phyloP scores from a whole-genome alignment of 1,140 invertebrate genomes.

The Cyrtorhinus lividipennis region DNA sequence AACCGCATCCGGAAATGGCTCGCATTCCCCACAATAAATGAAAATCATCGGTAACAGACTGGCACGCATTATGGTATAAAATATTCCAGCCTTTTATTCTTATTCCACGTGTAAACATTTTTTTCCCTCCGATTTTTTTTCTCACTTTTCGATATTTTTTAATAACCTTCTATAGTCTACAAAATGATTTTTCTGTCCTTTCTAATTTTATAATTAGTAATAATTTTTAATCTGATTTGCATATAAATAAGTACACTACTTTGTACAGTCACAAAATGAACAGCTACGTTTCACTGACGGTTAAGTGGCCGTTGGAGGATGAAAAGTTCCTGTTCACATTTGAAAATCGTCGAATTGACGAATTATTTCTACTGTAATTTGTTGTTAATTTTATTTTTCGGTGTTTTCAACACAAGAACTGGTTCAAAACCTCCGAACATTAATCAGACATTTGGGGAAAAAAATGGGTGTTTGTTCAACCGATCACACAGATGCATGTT shows the following conservation, averaged over 20 bases:
- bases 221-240: slow-evolving; percentile 4
- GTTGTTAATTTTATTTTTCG: too few species aligned
- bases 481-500: not conserved
- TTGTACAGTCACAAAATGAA: slow-evolving; percentile 20
- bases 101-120: not conserved
- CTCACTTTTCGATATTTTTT: slow-evolving; percentile 2
- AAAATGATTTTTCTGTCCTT: slow-evolving; percentile 14
- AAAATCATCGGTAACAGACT: slow-evolving; percentile 15
- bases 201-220: too few species aligned
- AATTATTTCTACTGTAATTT: not conserved
- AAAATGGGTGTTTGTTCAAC: too few species aligned
- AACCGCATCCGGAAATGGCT: slow-evolving; percentile 3
- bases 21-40: slow-evolving; percentile 15
- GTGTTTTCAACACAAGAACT: too few species aligned
- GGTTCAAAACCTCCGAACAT: too few species aligned
- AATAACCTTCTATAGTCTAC: slow-evolving; percentile 13
- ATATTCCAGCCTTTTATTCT: slow-evolving; percentile 4
- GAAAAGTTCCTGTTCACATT: too few species aligned
- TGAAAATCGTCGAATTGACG: too few species aligned
- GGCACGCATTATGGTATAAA: slow-evolving; percentile 18
- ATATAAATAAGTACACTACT: slow-evolving; percentile 12
- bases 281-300: slow-evolving; percentile 2
- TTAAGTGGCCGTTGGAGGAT: too few species aligned
- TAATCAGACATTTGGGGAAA: too few species aligned
- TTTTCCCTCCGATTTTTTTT: too few species aligned